Evolutionary conservation across 2,888 invertebrate species (phyloP), one percentile per base, ranked within the genome.

Genomic region (Athalia circularis): DNA sequence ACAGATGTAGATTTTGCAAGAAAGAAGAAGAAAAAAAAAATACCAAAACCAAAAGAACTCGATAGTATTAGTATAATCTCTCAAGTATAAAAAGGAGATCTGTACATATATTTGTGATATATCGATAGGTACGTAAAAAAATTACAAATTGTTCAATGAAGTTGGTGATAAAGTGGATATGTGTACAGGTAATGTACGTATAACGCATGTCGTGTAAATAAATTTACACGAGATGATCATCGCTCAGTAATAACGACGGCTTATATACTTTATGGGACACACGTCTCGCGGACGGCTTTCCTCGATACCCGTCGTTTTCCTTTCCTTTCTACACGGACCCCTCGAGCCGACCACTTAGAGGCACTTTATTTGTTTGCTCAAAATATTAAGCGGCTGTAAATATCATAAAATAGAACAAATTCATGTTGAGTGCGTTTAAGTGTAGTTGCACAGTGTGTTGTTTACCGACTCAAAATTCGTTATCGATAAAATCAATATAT

Each of bases 361-460:
- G 81, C 86, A 86, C 87, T 86, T 85, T 85, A 85, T 84, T 83
- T 86, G 87, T 86, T 86, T 86, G 85, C 86, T 82, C 81, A 86
- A 86, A 86, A 86, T 86, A 85, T 86, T 86, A 85, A 86, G 84
- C 83, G 82, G 81, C 82, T 82, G 85, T 83, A 86, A 86, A 86
- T 86, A 86, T 85, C 84, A 80, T 82, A 83, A 86, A 85, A 83
- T 85, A 81, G 86, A 83, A 85, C 86, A 85, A 84, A 86, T 86
- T 85, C 84, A 85, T 83, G 85, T 85, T 85, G 83, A 86, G 86
- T 84, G 83, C 83, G 83, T 86, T 85, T 83, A 81, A 82, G 83
- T 82, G 83, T 75, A 50, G 75, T 43, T 62, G 50, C 62, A 13
- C 29, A 29, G 29, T 29, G 29, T 29, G 29, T 29, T 62, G 13